A percentile compares a stretch with the other conserved stretches of the same genome.
Evolutionary conservation across 2,113 vertebrate genomes (phyloP).

Genomic region (Periophthalmus modestus): DNA sequence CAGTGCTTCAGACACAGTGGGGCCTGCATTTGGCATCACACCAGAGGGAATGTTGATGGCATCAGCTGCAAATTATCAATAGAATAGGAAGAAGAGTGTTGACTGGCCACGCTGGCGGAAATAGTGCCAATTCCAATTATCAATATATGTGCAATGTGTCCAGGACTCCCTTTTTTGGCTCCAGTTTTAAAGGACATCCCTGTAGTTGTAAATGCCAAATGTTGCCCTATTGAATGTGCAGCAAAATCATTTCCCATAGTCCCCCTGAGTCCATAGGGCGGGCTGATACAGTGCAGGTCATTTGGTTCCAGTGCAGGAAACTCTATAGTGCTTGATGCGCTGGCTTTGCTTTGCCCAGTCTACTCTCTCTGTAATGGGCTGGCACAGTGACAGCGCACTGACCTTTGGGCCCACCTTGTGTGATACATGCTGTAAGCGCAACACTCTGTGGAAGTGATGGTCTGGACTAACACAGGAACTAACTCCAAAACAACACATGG

Average conservation of each 20-base stretch:
- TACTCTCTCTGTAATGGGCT: constrained; percentile 5
- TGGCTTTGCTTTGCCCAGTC: background rate
- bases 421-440: constrained; percentile 39
- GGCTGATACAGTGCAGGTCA: background rate
- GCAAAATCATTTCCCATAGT: background rate
- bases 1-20: too few species aligned
- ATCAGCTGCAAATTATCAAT: background rate
- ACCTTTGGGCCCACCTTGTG: constrained; percentile 53
- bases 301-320: background rate
- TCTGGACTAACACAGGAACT: constrained; percentile 50
- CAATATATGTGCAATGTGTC: background rate
- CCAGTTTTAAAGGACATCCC: background rate
- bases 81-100: background rate
- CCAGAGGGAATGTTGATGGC: too few species aligned
- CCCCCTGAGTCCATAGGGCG: background rate
- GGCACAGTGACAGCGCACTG: constrained; percentile 13
- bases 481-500: background rate
- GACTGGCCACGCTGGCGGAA: background rate
- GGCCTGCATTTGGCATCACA: background rate
- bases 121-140: background rate
- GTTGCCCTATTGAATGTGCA: background rate
- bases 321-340: constrained; percentile 18
- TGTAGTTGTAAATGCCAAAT: background rate
- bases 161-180: background rate
- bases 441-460: constrained; percentile 47